Evolutionary conservation across 2,888 invertebrate genomes (phyloP), one percentile per base, ranked within the genome.

Genomic region (Oligia fasciuncula): DNA sequence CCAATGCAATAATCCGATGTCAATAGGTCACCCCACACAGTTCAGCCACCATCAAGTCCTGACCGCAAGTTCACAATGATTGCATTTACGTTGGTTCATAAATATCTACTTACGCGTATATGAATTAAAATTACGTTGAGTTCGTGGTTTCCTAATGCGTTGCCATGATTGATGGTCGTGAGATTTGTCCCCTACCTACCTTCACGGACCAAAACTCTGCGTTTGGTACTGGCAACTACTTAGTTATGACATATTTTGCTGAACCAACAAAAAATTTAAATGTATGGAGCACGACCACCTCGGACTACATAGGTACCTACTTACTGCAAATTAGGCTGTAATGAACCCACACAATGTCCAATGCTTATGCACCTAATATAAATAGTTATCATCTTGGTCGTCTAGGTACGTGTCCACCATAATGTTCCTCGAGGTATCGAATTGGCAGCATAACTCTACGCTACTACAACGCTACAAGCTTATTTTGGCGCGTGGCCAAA

Each of bases 31-130:
- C 35, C 67, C 14, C 1, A n/a, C 8, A 35, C 6, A 40, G 51
- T 66, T 51, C 67, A 35, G 66, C 46, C 51, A 81, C 66, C 79
- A 81, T 80, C 51, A 76, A 29, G 14, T 82, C 23, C 49, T 62
- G 5, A 76, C 80, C 77, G 46, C 80, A 76, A 76, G 54, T 63
- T 76, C 49, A 82, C 75, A 81, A 80, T 40, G 60, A 80, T 82
- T 76, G 51, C 82, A 62, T 62, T 60, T 35, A n/a, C 29, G 35
- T 81, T 62, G 17, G 46, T 62, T 62, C 23, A 4, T 19, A 57
- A 46, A 67, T 46, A 29, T 43, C 40, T 35, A 35, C 35, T 29
- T 51, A 54, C 19, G 23, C 11, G 9, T 4, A 9, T 1, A 40
- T 76, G 62, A 82, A 82, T 77, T 3, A 43, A 19, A 51, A 72